These are phyloP conservation scores for Pseudomyrmex gracilis DNA, from an alignment of 1,140 invertebrate genomes.

Conservation along the genomic window DNA sequence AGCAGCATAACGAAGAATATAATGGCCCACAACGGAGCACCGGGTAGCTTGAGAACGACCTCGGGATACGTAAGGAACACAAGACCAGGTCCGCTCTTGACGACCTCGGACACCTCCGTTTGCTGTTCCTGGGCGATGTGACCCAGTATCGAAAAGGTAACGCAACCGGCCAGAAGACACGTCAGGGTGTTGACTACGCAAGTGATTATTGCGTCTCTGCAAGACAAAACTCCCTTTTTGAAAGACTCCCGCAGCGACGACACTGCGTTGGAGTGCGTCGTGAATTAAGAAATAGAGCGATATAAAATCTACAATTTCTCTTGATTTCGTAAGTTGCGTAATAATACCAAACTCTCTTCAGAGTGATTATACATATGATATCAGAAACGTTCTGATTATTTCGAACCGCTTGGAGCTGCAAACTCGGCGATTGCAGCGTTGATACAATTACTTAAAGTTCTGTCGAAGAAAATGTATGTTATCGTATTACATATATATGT, in stretches of 20 bases:
- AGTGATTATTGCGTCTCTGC: conserved; percentile 88
- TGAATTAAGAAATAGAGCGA: conserved; percentile 36
- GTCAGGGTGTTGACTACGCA: conserved; percentile 89
- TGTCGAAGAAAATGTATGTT: neutral
- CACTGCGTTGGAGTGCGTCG: conserved; percentile 29
- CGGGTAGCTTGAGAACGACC: conserved; percentile 88
- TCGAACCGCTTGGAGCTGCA: conserved; percentile 17
- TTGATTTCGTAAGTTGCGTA: neutral
- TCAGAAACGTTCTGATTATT: too few relatives aligned
- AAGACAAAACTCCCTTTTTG: conserved; percentile 72
- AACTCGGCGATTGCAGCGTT: conserved; percentile 4
- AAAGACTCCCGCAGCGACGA: conserved; percentile 35
- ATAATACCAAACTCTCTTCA: neutral
- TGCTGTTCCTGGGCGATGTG: conserved; percentile 87
- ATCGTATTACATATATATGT: neutral
- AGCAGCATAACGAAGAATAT: conserved; percentile 89
- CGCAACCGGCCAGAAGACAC: conserved; percentile 87
- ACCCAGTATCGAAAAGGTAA: conserved; percentile 89
- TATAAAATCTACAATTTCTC: conserved; percentile 15
- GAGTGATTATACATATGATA: neutral
- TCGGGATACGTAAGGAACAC: conserved; percentile 90
- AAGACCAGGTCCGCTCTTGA: conserved; percentile 88
- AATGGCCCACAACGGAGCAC: conserved; percentile 87
- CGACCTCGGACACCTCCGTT: conserved; percentile 86
- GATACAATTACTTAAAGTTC: neutral